phyloP scores from a whole-genome alignment of 2,888 invertebrate species.

The Seira musarum region DNA sequence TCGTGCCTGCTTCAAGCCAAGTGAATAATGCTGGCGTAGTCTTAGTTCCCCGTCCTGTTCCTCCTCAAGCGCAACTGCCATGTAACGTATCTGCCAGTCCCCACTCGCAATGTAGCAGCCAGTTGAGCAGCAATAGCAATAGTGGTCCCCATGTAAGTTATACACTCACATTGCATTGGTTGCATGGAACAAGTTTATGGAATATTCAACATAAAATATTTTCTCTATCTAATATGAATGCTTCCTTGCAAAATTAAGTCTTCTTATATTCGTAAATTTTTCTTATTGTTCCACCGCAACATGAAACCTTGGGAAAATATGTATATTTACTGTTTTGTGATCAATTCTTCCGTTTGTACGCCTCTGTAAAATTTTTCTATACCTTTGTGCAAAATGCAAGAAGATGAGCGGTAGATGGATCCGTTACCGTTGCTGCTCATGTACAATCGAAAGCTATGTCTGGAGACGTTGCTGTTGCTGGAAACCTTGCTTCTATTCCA shows the following conservation, averaged over 20 bases:
- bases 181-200: not conserved
- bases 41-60: conserved; percentile 27
- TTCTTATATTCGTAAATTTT: not conserved
- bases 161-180: not conserved
- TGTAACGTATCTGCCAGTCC: conserved; percentile 41
- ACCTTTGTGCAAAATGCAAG: too few species aligned
- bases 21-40: conserved; percentile 32
- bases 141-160: too few species aligned
- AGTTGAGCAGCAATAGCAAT: conserved; percentile 47
- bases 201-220: not conserved
- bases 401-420: conserved; percentile 55
- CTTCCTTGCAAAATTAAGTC: not conserved
- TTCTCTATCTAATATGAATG: too few species aligned
- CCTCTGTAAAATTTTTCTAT: conserved; percentile 27
- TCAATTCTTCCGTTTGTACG: not conserved
- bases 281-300: not conserved
- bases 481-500: conserved; percentile 56
- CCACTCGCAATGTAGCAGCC: conserved; percentile 49
- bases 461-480: conserved; percentile 40
- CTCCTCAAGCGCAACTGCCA: conserved; percentile 20
- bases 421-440: conserved; percentile 42
- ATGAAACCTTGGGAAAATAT: not conserved
- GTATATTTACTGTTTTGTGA: not conserved
- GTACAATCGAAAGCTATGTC: conserved; percentile 44
- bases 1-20: conserved; percentile 45